Conservation (phyloP, 2,113 vertebrate species). For the Alethe castanea region DNA sequence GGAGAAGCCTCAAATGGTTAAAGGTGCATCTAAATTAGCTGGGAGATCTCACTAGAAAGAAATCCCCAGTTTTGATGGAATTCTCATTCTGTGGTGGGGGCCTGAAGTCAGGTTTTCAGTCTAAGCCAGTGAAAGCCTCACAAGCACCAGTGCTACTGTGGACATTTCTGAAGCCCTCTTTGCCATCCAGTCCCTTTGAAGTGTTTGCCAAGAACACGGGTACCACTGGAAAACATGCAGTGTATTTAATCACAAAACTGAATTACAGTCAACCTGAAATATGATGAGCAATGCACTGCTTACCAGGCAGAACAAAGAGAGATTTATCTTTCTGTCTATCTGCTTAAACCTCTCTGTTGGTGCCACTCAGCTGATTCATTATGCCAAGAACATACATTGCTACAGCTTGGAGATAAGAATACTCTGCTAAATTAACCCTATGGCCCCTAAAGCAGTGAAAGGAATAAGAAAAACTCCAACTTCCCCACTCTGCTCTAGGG, state of each 20-base stretch:
- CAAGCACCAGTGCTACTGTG: neutral
- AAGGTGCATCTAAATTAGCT: neutral
- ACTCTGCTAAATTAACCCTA: slow-evolving; percentile 17
- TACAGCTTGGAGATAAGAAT: neutral
- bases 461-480: neutral
- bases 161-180: neutral
- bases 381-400: slow-evolving; percentile 17
- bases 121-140: neutral
- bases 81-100: neutral
- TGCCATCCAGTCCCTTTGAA: neutral
- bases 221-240: neutral
- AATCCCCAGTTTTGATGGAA: neutral
- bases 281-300: neutral
- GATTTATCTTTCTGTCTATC: slow-evolving; percentile 64
- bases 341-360: slow-evolving; percentile 64
- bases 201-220: neutral
- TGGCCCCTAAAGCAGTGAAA: neutral
- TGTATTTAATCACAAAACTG: slow-evolving; percentile 35
- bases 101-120: neutral
- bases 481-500: neutral
- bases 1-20: neutral
- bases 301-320: slow-evolving; percentile 17
- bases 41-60: neutral
- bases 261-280: slow-evolving; percentile 41
- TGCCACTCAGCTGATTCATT: slow-evolving; percentile 56